Evolutionary conservation across 2,888 invertebrate species (phyloP).

Genomic region (Pardosa pseudoannulata): DNA sequence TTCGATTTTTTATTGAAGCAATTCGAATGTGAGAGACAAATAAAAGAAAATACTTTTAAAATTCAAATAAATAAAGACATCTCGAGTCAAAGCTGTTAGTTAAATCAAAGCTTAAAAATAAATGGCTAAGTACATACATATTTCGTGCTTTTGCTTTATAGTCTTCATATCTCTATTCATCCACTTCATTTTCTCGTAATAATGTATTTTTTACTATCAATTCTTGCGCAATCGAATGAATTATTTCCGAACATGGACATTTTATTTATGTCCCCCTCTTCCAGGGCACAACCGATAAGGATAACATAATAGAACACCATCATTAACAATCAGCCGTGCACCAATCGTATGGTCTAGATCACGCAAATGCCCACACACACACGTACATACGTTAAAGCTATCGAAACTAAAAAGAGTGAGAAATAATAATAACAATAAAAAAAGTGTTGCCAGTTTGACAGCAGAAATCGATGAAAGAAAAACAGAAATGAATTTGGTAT

Average conservation of each 20-base stretch:
- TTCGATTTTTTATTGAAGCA: too few relatives aligned
- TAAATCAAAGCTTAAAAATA: too few relatives aligned
- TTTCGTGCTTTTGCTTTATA: too few relatives aligned
- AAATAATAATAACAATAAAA: too few relatives aligned
- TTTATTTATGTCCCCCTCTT: background rate
- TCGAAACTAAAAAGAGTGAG: too few relatives aligned
- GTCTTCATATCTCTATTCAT: background rate
- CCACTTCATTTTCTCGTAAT: background rate
- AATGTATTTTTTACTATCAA: background rate
- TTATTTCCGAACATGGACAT: background rate
- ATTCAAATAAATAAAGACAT: too few relatives aligned
- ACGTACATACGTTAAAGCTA: background rate
- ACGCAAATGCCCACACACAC: conserved; percentile 19
- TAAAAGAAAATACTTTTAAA: too few relatives aligned
- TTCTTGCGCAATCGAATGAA: background rate
- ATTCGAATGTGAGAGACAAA: too few relatives aligned
- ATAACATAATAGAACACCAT: background rate
- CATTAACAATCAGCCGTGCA: conserved; percentile 7
- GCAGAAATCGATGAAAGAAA: conserved; percentile 12
- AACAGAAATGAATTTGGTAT: conserved; percentile 4
- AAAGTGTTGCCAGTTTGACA: conserved; percentile 14
- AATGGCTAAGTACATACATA: too few relatives aligned
- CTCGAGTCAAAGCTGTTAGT: too few relatives aligned
- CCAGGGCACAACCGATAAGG: background rate
- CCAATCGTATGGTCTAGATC: background rate